These are phyloP conservation scores for Patiria miniata DNA, from an alignment of 35 echinoderm and acorn worm genomes.

Conservation along the genomic window DNA sequence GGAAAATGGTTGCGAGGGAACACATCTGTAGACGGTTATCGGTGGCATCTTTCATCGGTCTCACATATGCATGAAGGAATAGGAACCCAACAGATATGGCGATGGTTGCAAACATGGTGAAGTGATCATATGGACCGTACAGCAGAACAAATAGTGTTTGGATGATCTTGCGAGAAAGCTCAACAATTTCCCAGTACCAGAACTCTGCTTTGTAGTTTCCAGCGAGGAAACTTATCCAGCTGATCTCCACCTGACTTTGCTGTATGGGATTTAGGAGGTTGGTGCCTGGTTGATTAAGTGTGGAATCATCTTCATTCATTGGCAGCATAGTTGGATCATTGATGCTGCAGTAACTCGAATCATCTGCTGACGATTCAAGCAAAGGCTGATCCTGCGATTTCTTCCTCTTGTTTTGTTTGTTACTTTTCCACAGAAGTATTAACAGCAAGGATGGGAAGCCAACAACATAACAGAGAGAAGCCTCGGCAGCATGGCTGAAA, in stretches of 20 bases:
- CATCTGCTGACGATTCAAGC: not conserved
- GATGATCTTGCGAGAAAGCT: slow-evolving; percentile 5
- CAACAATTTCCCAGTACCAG: slow-evolving; percentile 28
- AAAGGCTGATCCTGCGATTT: not conserved
- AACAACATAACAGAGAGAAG: slow-evolving; percentile 26
- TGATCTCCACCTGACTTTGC: not conserved
- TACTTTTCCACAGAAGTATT: not conserved
- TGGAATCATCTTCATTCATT: not conserved
- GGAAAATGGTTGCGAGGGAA: not conserved
- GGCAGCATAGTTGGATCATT: not conserved
- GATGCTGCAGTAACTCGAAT: not conserved
- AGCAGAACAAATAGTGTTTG: not conserved
- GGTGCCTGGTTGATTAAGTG: too few species aligned
- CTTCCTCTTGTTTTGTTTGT: not conserved
- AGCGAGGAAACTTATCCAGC: not conserved
- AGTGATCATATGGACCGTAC: slow-evolving; percentile 9
- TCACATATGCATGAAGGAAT: not conserved
- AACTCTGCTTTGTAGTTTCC: slow-evolving; percentile 1
- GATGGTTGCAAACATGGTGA: not conserved
- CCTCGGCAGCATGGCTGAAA: slow-evolving; percentile 3
- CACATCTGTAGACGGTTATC: slow-evolving; percentile 28
- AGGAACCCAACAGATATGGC: not conserved
- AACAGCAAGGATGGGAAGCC: slow-evolving; percentile 14
- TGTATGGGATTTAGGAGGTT: not conserved
- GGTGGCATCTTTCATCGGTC: slow-evolving; percentile 11